phyloP scores from a whole-genome alignment of 2,797 vertebrate species.

The Microchirus variegatus region DNA sequence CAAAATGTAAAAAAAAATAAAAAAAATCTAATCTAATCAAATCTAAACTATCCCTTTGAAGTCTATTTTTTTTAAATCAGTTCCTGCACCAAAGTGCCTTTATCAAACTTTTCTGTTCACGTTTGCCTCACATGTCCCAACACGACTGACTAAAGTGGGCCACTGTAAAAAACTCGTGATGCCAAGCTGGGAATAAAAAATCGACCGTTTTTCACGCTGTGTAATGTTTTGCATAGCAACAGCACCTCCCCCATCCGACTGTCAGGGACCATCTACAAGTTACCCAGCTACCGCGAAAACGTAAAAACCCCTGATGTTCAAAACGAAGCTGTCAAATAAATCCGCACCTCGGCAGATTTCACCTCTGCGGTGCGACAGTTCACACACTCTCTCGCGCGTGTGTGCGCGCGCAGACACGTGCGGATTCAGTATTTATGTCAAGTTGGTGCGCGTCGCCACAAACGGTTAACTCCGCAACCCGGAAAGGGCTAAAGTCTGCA shows the following conservation, averaged over 20 bases:
- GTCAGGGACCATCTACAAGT: slow-evolving; percentile 71
- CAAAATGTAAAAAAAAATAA: too few relatives aligned
- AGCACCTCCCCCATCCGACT: slow-evolving; percentile 70
- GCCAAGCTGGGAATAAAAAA: slow-evolving; percentile 47
- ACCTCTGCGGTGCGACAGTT: rapidly evolving
- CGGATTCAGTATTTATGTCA: rapidly evolving
- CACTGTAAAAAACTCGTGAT: slow-evolving; percentile 34
- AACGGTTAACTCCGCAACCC: slow-evolving; percentile 77
- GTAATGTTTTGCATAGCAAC: slow-evolving; percentile 88
- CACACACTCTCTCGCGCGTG: rapidly evolving
- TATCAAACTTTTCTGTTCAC: slow-evolving; percentile 1
- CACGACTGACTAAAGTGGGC: slow-evolving; percentile 30
- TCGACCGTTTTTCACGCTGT: slow-evolving; percentile 78
- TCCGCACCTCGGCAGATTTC: rapidly evolving
- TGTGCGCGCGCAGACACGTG: neutral
- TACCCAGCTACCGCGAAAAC: slow-evolving; percentile 44
- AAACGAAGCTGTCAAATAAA: neutral
- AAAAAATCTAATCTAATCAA: too few relatives aligned
- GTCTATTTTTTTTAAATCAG: too few relatives aligned
- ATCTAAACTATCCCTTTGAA: too few relatives aligned
- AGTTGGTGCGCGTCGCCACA: slow-evolving; percentile 28
- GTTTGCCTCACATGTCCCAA: slow-evolving; percentile 17
- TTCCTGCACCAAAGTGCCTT: neutral
- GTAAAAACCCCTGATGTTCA: slow-evolving; percentile 22
- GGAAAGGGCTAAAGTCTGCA: slow-evolving; percentile 85